Evolutionary conservation across 2,113 vertebrate genomes (phyloP).

Genomic region (Channa argus): DNA sequence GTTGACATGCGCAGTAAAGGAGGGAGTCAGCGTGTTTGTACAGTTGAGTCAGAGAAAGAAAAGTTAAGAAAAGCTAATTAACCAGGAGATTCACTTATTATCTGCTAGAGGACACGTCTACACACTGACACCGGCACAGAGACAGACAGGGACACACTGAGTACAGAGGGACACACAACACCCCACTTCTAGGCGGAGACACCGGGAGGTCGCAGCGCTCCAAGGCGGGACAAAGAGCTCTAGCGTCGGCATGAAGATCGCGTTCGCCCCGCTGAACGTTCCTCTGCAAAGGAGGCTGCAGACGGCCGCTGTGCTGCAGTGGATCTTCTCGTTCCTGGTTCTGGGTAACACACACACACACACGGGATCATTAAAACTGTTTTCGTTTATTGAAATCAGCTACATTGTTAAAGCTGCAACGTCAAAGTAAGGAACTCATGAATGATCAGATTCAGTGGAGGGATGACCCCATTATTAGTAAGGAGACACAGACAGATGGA

Average conservation of each 20-base stretch:
- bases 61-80: neutral
- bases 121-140: no score
- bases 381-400: no score
- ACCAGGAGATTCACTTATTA: no score
- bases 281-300: conserved; percentile 86
- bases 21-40: conserved; percentile 1
- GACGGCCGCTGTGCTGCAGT: conserved; percentile 85
- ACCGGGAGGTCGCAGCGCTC: conserved; percentile 4
- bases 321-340: conserved; percentile 86
- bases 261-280: conserved; percentile 86
- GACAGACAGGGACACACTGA: no score
- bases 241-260: conserved; percentile 79
- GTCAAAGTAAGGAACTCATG: no score
- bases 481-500: no score
- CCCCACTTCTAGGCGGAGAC: neutral
- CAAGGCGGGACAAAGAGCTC: neutral
- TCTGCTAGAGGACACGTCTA: no score
- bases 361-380: no score
- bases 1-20: conserved; percentile 36
- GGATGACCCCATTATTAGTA: no score
- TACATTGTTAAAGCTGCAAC: no score
- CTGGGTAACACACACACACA: no score
- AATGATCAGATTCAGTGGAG: no score
- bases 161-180: neutral
- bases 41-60: conserved; percentile 3